Percentiles rank a stretch among this genome's conserved stretches.
phyloP scores from a whole-genome alignment of 2,797 vertebrate genomes.

The Dryobates pubescens region DNA sequence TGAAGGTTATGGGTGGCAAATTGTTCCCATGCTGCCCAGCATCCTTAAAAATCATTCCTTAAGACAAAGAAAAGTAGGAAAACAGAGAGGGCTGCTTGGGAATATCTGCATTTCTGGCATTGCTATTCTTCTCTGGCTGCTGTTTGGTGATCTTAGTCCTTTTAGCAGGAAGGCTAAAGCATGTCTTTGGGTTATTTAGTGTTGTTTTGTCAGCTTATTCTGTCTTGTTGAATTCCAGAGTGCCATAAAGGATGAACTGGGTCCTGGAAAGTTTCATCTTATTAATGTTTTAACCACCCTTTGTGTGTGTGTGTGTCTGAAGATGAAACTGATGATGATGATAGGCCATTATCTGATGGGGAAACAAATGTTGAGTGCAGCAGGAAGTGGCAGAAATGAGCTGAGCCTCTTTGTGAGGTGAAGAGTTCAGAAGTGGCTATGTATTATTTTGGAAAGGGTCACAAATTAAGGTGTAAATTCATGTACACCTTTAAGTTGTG shows the following conservation, averaged over 20 bases:
- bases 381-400: constrained; percentile 35
- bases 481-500: constrained; percentile 75
- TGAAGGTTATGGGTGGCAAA: background rate
- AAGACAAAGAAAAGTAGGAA: background rate
- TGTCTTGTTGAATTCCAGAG: background rate
- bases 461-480: constrained; percentile 76
- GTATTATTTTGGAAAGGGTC: constrained; percentile 75
- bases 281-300: background rate
- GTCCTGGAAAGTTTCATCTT: background rate
- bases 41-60: background rate
- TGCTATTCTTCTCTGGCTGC: background rate
- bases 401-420: constrained; percentile 73
- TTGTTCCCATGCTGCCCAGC: background rate
- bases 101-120: background rate
- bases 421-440: constrained; percentile 81
- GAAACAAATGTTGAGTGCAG: background rate
- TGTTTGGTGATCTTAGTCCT: background rate
- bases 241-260: background rate
- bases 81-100: background rate
- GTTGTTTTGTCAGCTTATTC: background rate
- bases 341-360: background rate
- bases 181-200: background rate
- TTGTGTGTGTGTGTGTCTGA: background rate
- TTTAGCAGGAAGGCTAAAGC: background rate
- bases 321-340: background rate